Evolutionary conservation across 2,113 vertebrate species (phyloP), one percentile per base, ranked within the genome.

Genomic region (Eleginops maclovinus): DNA sequence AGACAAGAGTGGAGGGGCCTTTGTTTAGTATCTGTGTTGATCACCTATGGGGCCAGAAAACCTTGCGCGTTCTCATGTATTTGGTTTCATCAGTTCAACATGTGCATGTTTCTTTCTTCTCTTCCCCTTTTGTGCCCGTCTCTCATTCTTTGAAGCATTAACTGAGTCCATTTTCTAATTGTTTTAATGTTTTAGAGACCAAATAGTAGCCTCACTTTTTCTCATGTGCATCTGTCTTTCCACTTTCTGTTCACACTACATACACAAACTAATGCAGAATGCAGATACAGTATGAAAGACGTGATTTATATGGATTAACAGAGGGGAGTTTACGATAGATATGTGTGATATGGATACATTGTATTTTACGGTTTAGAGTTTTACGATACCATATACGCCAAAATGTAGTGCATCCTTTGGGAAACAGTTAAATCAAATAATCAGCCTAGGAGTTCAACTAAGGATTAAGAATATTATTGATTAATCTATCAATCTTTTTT

Each of bases 41-140:
- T 82, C 67, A 66, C 26, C 49, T 54, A 55, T 24, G 24, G 66
- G 31, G 43, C 58, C 62, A 55, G 41, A 74, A 63, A 72, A 67
- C 58, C 22, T 79, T 28, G 60, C 75, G 53, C n/a, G 63, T 36
- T 36, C 60, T 49, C 44, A 22, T 49, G 24, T 50, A 31, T 28
- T 28, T 47, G 40, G 44, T 55, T 71, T 61, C 12, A n/a, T 72
- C 53, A 72, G 54, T 78, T 56, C 50, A 47, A 51, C 51, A 69
- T 66, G 31, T 36, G 31, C 31, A 36, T 36, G 31, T 5, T 36
- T 36, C 31, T 17, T 41, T 0, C 13, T 28, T 44, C 24, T 54
- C n/a, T 17, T 53, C 58, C 15, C 10, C 31, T 40, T 22, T 49
- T 47, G 16, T 54, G 2, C 17, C 28, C 41, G 44, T 49, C 12